Percentiles rank a stretch among this genome's conserved stretches.
Conservation (phyloP, 1,140 invertebrate genomes). For the Drosophila ohnishii region DNA sequence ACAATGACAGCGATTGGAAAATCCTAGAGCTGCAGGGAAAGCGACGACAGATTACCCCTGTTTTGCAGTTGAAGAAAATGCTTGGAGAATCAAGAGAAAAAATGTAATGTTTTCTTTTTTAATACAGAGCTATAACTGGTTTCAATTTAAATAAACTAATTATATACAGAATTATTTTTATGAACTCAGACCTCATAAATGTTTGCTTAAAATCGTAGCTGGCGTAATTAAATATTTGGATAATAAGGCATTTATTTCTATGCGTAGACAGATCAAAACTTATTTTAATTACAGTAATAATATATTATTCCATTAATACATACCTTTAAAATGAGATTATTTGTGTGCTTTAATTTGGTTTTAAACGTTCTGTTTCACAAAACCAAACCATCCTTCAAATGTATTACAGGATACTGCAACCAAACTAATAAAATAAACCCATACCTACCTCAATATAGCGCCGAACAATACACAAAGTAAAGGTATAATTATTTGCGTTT, state of each 20-base stretch:
- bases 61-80: neutral
- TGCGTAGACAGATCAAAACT: neutral
- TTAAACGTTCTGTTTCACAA: neutral
- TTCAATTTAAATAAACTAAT: neutral
- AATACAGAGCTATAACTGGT: neutral
- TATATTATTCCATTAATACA: neutral
- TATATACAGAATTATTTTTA: neutral
- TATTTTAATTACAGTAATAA: neutral
- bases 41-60: constrained; percentile 1
- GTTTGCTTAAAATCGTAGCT: neutral
- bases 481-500: constrained; percentile 40
- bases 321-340: neutral
- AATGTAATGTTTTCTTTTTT: neutral
- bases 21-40: neutral
- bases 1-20: constrained; percentile 35
- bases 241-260: too few relatives aligned
- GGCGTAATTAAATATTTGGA: neutral
- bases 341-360: neutral
- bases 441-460: constrained; percentile 15
- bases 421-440: constrained; percentile 21
- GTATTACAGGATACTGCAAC: neutral
- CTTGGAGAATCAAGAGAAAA: neutral
- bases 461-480: constrained; percentile 26
- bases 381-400: neutral
- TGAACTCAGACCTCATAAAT: neutral